A percentile compares a stretch with the other conserved stretches of the same genome.
Evolutionary conservation across 2,797 vertebrate genomes (phyloP).

Genomic region (Caiman crocodilus): DNA sequence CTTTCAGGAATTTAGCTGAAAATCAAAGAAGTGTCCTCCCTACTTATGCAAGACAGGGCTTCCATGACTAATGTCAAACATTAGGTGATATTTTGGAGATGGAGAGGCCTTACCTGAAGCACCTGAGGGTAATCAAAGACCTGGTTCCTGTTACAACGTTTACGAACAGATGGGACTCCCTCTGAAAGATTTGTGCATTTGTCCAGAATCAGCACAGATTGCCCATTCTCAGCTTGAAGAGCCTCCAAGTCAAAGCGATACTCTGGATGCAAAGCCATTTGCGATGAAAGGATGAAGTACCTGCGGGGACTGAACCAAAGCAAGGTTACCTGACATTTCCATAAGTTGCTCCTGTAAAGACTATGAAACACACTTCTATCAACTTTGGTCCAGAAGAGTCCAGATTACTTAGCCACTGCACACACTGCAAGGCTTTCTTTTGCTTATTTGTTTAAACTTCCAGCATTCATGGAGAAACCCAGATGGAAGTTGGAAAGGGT

Average conservation of each 20-base stretch:
- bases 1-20: not conserved
- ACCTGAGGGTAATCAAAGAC: slow-evolving; percentile 96
- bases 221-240: slow-evolving; percentile 92
- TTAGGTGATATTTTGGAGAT: not conserved
- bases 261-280: slow-evolving; percentile 92
- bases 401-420: not conserved
- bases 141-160: slow-evolving; percentile 92
- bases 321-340: not conserved
- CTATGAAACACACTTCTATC: not conserved
- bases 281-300: slow-evolving; percentile 94
- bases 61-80: not conserved
- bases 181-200: slow-evolving; percentile 96
- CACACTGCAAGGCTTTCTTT: rapidly evolving
- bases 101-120: slow-evolving; percentile 87
- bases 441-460: not conserved
- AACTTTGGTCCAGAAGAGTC: not conserved
- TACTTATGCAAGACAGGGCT: not conserved
- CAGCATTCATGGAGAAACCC: not conserved
- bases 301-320: slow-evolving; percentile 85
- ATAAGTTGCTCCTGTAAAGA: not conserved
- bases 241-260: slow-evolving; percentile 91
- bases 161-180: slow-evolving; percentile 84
- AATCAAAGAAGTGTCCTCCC: not conserved
- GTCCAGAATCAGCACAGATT: slow-evolving; percentile 91
- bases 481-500: not conserved